Conservation (phyloP, 2,888 invertebrate species). For the Eledona agricola region DNA sequence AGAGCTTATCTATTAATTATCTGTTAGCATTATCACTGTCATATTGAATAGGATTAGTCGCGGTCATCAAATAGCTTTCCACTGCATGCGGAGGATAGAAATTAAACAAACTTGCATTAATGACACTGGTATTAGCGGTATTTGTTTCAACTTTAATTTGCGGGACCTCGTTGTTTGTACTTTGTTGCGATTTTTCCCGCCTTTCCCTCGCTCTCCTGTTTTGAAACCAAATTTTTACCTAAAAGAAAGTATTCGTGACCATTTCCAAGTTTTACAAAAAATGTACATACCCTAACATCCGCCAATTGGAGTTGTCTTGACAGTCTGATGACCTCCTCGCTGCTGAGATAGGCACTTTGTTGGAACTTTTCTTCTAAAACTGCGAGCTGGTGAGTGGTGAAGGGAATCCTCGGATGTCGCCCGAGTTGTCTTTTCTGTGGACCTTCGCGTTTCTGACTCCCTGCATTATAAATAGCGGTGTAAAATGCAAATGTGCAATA, state of each 20-base stretch:
- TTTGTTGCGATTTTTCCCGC: conserved; percentile 64
- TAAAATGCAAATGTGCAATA: conserved; percentile 14
- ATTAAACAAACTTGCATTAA: conserved; percentile 1
- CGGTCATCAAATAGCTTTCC: background rate
- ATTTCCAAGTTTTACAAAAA: too few relatives aligned
- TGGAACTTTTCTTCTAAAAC: conserved; percentile 75
- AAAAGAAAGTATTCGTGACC: conserved; percentile 11
- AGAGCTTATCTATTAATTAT: too few relatives aligned
- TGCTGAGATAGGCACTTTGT: conserved; percentile 74
- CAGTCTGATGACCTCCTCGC: conserved; percentile 72
- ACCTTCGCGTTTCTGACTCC: conserved; percentile 58
- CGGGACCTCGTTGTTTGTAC: background rate
- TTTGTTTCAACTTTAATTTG: background rate
- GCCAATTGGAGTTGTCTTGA: conserved; percentile 72
- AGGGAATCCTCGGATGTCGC: conserved; percentile 77
- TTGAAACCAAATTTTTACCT: conserved; percentile 80
- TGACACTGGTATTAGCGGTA: conserved; percentile 2
- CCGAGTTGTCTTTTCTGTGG: conserved; percentile 68
- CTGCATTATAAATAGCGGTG: conserved; percentile 38
- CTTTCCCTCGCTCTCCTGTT: conserved; percentile 80
- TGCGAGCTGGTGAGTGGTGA: conserved; percentile 73
- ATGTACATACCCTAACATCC: conserved; percentile 71
- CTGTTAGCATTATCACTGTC: background rate
- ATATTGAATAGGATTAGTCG: conserved; percentile 6
- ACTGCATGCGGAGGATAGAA: conserved; percentile 3